Conservation (phyloP, 2,888 invertebrate genomes). For the Meghimatium bilineatum region DNA sequence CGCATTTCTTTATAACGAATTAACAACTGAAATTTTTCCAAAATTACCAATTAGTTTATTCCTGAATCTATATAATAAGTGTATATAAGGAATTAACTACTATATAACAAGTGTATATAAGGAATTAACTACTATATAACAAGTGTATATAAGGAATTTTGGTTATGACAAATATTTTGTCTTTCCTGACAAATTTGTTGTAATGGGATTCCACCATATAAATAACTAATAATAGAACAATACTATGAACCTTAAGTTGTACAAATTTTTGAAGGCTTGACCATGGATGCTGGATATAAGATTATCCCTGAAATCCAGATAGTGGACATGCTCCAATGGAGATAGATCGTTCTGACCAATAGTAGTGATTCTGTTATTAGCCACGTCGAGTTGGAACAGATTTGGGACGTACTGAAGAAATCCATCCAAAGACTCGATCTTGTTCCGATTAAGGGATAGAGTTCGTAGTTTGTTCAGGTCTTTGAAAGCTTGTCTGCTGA, state of each 20-base stretch:
- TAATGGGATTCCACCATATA: too few relatives aligned
- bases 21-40: too few relatives aligned
- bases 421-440: conserved; percentile 87
- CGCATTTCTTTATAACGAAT: too few relatives aligned
- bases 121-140: too few relatives aligned
- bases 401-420: conserved; percentile 92
- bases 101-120: too few relatives aligned
- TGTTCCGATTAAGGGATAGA: conserved; percentile 91
- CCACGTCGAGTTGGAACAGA: conserved; percentile 85
- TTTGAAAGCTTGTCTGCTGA: conserved; percentile 80
- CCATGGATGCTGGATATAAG: conserved; percentile 81
- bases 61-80: too few relatives aligned
- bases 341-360: conserved; percentile 83
- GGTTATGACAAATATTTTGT: too few relatives aligned
- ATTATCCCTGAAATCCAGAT: conserved; percentile 86
- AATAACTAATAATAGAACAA: too few relatives aligned
- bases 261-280: conserved; percentile 7
- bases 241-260: conserved; percentile 2
- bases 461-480: conserved; percentile 87
- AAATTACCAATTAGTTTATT: too few relatives aligned
- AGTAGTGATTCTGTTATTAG: conserved; percentile 80
- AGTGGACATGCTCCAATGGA: conserved; percentile 84
- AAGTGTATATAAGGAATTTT: too few relatives aligned
- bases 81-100: too few relatives aligned
- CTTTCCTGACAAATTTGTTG: too few relatives aligned